Percentiles rank a stretch among this genome's conserved stretches.
phyloP scores from a whole-genome alignment of 2,888 invertebrate species.

The Cantharis lateralis region DNA sequence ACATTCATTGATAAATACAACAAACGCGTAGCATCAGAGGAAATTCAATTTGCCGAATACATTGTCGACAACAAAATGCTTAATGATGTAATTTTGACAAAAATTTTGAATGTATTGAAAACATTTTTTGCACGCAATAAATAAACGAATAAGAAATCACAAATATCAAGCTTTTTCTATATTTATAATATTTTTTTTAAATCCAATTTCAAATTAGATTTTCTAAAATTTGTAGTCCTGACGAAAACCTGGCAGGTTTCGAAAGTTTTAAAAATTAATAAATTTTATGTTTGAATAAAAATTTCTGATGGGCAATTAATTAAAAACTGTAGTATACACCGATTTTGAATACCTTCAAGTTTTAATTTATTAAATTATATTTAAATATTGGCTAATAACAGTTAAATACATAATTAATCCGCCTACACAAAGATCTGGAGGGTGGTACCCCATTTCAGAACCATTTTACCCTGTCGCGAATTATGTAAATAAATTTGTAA shows the following conservation, averaged over 20 bases:
- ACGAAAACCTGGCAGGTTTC: not conserved
- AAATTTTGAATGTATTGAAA: not conserved
- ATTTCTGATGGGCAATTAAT: too few species aligned
- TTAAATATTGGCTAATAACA: too few species aligned
- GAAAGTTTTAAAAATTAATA: too few species aligned
- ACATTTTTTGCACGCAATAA: not conserved
- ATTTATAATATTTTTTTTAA: not conserved
- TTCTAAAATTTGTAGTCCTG: not conserved
- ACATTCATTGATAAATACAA: not conserved
- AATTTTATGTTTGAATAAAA: too few species aligned
- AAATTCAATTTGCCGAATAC: not conserved
- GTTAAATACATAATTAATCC: too few species aligned
- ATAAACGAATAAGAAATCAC: not conserved
- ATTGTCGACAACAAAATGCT: not conserved
- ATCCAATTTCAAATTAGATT: not conserved
- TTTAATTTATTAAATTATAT: too few species aligned
- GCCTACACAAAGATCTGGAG: too few species aligned
- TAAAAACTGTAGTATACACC: too few species aligned
- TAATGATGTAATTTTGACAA: not conserved
- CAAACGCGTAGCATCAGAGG: not conserved
- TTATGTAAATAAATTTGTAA: too few species aligned
- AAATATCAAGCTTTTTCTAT: not conserved
- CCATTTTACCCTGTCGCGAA: too few species aligned
- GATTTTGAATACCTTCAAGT: too few species aligned
- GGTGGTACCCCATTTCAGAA: too few species aligned